A percentile compares a stretch with the other conserved stretches of the same genome.
These are phyloP conservation scores for Cheilosia pagana DNA, from an alignment of 2,888 invertebrate species.

Conservation along the genomic window DNA sequence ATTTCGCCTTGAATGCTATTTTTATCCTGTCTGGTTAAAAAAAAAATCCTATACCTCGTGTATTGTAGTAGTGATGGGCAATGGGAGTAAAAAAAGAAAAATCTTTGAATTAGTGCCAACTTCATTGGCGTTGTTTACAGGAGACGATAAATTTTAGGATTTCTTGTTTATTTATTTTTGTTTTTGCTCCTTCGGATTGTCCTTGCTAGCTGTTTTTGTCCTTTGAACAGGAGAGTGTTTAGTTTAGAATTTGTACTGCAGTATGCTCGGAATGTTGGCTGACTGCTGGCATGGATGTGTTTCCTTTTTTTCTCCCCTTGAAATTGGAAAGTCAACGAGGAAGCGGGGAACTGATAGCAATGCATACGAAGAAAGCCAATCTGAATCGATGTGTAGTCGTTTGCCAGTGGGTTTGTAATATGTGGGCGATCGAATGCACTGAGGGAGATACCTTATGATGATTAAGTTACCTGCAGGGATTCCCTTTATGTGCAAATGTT, in stretches of 20 bases:
- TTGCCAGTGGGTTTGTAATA: background rate
- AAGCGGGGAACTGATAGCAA: background rate
- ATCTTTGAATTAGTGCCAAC: slow-evolving; percentile 73
- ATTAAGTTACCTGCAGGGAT: background rate
- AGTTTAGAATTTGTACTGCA: slow-evolving; percentile 63
- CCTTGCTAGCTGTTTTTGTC: background rate
- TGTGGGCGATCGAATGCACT: background rate
- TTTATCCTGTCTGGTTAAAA: slow-evolving; percentile 32
- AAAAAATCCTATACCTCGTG: background rate
- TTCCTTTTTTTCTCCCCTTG: background rate
- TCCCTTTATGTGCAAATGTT: background rate
- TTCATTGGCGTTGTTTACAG: slow-evolving; percentile 73
- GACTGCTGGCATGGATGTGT: background rate
- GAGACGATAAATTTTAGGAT: slow-evolving; percentile 64
- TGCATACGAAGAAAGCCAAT: background rate
- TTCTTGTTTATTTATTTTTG: slow-evolving; percentile 19
- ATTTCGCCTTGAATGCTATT: slow-evolving; percentile 11
- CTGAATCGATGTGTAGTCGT: slow-evolving; percentile 2
- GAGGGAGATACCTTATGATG: background rate
- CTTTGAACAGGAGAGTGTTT: background rate
- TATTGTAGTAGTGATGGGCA: slow-evolving; percentile 7
- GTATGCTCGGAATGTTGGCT: slow-evolving; percentile 46
- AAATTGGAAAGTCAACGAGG: slow-evolving; percentile 10
- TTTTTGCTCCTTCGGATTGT: background rate
- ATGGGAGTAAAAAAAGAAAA: slow-evolving; percentile 43